Conservation (phyloP, 2,888 invertebrate species). For the Ochropleura plecta region DNA sequence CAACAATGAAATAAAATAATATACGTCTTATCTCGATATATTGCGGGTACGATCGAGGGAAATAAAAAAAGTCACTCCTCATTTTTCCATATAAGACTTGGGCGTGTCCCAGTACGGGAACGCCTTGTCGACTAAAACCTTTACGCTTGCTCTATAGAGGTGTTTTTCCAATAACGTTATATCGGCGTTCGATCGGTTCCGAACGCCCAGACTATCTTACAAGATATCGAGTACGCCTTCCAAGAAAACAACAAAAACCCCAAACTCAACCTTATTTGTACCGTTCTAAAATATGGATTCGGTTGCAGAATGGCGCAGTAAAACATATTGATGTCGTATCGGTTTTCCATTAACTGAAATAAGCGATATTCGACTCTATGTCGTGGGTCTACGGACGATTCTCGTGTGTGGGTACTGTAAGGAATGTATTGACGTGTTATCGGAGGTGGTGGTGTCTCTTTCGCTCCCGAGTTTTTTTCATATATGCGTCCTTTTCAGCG, state of each 20-base stretch:
- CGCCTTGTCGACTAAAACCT: conserved; percentile 84
- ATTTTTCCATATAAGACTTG: conserved; percentile 87
- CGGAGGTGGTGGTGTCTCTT: conserved; percentile 86
- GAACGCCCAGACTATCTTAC: conserved; percentile 90
- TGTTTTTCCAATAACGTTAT: conserved; percentile 87
- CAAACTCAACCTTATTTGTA: conserved; percentile 77
- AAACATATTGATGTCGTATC: conserved; percentile 90
- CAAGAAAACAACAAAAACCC: conserved; percentile 75
- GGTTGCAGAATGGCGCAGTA: conserved; percentile 74
- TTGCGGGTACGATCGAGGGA: conserved; percentile 78
- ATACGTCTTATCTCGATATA: conserved; percentile 76
- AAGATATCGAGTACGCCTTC: conserved; percentile 90
- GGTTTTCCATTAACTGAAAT: conserved; percentile 87
- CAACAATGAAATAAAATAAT: conserved; percentile 77
- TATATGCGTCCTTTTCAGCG: conserved; percentile 86
- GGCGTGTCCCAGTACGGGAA: conserved; percentile 85
- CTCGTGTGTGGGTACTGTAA: conserved; percentile 77
- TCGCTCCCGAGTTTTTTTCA: conserved; percentile 79
- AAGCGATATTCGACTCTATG: conserved; percentile 75
- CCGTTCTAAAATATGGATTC: conserved; percentile 72
- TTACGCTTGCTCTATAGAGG: conserved; percentile 84
- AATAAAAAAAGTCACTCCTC: conserved; percentile 82
- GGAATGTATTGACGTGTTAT: conserved; percentile 91
- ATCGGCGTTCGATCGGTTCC: conserved; percentile 89
- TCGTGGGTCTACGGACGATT: conserved; percentile 66